These are phyloP conservation scores for Coenonympha glycerion DNA, from an alignment of 2,888 invertebrate genomes.

Conservation along the genomic window DNA sequence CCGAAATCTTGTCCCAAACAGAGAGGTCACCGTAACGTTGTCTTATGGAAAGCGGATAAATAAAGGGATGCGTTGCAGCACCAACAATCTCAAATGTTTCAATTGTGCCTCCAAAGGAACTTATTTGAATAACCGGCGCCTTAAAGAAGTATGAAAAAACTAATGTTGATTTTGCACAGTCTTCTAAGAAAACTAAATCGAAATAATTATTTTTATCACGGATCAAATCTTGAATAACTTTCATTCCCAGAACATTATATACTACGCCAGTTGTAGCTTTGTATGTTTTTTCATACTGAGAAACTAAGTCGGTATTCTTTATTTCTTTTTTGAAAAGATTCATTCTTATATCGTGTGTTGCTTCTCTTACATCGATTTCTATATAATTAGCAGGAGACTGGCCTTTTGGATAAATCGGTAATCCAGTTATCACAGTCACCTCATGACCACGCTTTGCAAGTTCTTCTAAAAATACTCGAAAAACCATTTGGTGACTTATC, in stretches of 20 bases:
- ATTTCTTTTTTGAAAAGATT: neutral
- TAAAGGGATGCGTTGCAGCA: conserved; percentile 22
- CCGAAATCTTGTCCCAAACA: conserved; percentile 28
- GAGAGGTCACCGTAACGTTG: conserved; percentile 27
- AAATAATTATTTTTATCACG: conserved; percentile 24
- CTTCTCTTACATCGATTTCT: conserved; percentile 48
- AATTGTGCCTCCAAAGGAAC: conserved; percentile 24
- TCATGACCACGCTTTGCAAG: conserved; percentile 62
- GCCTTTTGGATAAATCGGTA: conserved; percentile 46
- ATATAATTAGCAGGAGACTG: conserved; percentile 45
- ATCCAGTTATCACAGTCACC: conserved; percentile 53
- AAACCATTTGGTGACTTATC: conserved; percentile 64
- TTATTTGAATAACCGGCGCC: conserved; percentile 27
- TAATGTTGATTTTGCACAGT: conserved; percentile 14
- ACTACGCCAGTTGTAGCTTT: conserved; percentile 5
- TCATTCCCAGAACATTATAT: conserved; percentile 27
- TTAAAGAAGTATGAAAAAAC: conserved; percentile 26
- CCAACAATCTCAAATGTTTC: conserved; percentile 23
- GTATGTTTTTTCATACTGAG: neutral
- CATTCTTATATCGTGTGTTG: conserved; percentile 33
- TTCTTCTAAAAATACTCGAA: conserved; percentile 48
- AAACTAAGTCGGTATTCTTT: neutral
- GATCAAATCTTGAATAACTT: conserved; percentile 31
- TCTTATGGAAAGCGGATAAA: conserved; percentile 23
- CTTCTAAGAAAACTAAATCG: conserved; percentile 27